A percentile compares a stretch with the other conserved stretches of the same genome.
Evolutionary conservation across 2,113 vertebrate genomes (phyloP).

Genomic region (Pluvialis apricaria): DNA sequence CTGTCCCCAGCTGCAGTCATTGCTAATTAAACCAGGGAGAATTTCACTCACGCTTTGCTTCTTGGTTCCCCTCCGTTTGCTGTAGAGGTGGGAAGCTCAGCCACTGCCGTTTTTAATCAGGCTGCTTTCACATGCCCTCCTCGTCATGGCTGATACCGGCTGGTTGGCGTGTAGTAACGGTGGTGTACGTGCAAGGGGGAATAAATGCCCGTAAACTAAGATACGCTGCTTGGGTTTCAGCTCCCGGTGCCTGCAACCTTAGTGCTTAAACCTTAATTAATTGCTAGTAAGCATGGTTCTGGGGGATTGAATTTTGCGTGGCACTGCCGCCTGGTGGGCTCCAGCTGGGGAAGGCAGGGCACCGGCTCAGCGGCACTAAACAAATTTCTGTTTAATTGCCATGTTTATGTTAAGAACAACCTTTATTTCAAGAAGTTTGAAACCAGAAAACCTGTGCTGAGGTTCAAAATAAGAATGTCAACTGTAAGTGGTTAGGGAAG

Average conservation of each 20-base stretch:
- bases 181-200: background rate
- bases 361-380: background rate
- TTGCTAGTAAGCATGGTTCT: accelerated
- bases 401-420: accelerated
- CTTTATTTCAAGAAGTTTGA: background rate
- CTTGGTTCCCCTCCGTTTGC: accelerated
- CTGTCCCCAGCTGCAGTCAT: accelerated
- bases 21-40: background rate
- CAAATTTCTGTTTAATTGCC: background rate
- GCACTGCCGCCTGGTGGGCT: background rate
- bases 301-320: background rate
- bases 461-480: background rate
- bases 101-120: background rate
- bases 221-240: accelerated
- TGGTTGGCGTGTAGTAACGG: accelerated
- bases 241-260: accelerated
- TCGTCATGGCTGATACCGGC: accelerated
- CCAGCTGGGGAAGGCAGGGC: background rate
- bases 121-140: accelerated
- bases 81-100: background rate
- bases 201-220: accelerated
- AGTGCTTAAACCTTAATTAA: background rate
- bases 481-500: background rate
- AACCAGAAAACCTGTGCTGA: background rate
- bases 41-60: accelerated